Evolutionary conservation across 37 sponge, comb jelly and placozoan species (phyloP), one percentile per base, ranked within the genome.

Genomic region (Diacarnus erythraeanus): DNA sequence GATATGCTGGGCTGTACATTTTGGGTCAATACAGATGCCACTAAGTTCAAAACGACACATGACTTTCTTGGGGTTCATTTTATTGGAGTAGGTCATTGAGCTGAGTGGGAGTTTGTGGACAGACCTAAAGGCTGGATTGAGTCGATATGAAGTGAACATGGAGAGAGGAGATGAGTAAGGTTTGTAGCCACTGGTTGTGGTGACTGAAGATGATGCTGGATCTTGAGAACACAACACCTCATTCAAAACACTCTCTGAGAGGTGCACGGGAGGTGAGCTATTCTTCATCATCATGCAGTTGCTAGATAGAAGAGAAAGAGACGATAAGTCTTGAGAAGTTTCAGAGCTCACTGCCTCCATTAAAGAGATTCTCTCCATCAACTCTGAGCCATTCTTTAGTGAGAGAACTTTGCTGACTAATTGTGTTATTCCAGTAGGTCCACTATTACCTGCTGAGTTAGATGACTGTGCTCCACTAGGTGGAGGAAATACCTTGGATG

Each of bases 31-130:
- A 47, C 91, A 91, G 18, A 39, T 27, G 2, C 91, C 91, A n/a
- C 56, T 61, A 0, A 86, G 47, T 31, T 82, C 91, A 56, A 74
- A 86, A 22, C 73, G 47, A 58, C 91, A 91, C 79, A 86, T 77
- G 54, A 81, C 73, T 23, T 64, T 38, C 8, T 65, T 37, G 2
- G 87, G 91, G 40, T 91, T 63, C 38, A 91, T 77, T 38, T 78
- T 82, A 64, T 78, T 81, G 51, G 82, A 77, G 42, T 81, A 67
- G 0, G 91, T 77, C 31, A 61, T 44, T 17, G 87, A 86, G 27
- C 64, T 33, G 29, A 85, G 56, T 1, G 77, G 59, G 20, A 35
- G 44, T 15, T 79, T 78, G 0, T 29, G 59, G 22, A 35, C 38
- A 0, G 77, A 75, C 22, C 75, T 41, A 44, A 51, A 91, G 64